Percentiles rank a stretch among this genome's conserved stretches.
phyloP scores from a whole-genome alignment of 2,797 vertebrate species.

The Falco novaeseelandiae region DNA sequence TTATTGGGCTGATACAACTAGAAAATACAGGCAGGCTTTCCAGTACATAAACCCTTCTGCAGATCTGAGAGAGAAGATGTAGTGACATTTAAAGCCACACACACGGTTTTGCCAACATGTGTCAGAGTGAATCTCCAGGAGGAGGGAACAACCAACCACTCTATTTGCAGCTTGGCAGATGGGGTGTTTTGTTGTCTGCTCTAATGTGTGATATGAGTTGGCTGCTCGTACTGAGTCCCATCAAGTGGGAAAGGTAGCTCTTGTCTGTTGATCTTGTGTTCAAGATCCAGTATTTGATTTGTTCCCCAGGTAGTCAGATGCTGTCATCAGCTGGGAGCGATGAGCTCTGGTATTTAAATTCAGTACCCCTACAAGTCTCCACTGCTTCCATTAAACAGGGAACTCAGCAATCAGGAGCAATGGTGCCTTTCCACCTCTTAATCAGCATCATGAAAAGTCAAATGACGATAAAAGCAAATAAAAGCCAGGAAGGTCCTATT shows the following conservation, averaged over 20 bases:
- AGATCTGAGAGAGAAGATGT: background rate
- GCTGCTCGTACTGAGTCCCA: background rate
- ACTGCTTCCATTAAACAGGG: background rate
- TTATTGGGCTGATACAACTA: background rate
- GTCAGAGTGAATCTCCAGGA: background rate
- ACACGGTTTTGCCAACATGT: background rate
- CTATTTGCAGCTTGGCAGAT: slow-evolving; percentile 13
- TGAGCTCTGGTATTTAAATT: background rate
- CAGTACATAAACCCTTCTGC: background rate
- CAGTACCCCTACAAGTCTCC: background rate
- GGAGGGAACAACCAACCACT: background rate
- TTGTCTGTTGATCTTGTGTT: background rate
- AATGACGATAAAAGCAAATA: background rate
- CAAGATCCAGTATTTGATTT: background rate
- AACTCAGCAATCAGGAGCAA: background rate
- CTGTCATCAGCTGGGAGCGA: background rate
- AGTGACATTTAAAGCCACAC: background rate
- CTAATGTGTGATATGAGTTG: background rate
- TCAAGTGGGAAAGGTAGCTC: background rate
- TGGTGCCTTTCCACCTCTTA: background rate
- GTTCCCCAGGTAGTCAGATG: background rate
- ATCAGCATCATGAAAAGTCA: background rate
- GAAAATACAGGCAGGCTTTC: background rate
- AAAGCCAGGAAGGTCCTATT: background rate
- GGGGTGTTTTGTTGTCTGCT: background rate